Base-by-base conservation (phyloP, 2,797 vertebrate species). In the Oryzias dopingdopingensis region DNA sequence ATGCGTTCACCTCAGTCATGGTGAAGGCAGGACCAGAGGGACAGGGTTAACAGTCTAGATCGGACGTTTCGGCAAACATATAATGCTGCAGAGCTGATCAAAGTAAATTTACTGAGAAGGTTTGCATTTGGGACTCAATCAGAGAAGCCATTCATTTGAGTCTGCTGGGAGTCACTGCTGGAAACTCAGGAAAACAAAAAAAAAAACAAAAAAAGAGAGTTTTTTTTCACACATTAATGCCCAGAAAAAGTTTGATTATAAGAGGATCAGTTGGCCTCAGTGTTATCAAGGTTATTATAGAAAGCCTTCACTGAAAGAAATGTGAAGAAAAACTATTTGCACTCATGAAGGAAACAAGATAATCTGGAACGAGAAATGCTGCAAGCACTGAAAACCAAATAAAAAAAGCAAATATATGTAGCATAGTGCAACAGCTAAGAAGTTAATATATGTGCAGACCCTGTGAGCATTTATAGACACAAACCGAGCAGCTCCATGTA, bases 371-470 rank as follows among this genome's bases (percentile, higher is more conserved):
- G 74, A 64, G 64, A 62, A 49, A 89, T 76, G 88, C 88, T 89
- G 87, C 84, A 76, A 84, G 88, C 89, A 90, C 84, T 90, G 77
- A 80, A 89, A 90, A 91, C 90, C 90, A 92, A 92, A 92, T 84
- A 68, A 80, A 24, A 18, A 81, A 83, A 86, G 86, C 86, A 86
- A 88, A 78, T 85, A 84, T 90, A 92, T 90, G 89, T 93, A 91
- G 90, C 89, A 66, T 82, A 86, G 85, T 13, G 59, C 77, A 81
- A 59, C 59, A 22, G 77, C 22, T 64, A 52, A 80, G 77, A 84
- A 83, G 69, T 79, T 90, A 89, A 90, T 91, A 91, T 91, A 90
- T 88, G 87, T 79, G 63, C 78, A 85, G 75, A 74, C 4, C 32
- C 56, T 37, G 57, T 50, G 63, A 76, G 72, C 69, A 29, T 46